phyloP scores from a whole-genome alignment of 2,888 invertebrate genomes.

The Hoplodrina ambigua region DNA sequence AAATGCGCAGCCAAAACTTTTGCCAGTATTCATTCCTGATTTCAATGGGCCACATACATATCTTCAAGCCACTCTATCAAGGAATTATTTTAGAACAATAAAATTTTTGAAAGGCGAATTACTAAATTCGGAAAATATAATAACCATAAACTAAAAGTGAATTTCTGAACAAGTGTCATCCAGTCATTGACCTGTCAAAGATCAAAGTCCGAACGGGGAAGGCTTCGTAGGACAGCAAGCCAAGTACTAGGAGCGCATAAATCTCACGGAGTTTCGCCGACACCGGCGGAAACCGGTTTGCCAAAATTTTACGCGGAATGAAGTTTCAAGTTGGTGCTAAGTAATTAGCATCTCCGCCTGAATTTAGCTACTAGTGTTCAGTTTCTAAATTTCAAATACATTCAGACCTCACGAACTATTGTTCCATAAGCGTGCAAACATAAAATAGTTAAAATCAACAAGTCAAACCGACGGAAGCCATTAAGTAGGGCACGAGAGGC shows the following conservation, averaged over 20 bases:
- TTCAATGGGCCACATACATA: too few species aligned
- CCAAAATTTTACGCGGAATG: conserved; percentile 36
- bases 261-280: conserved; percentile 30
- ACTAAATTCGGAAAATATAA: too few species aligned
- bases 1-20: conserved; percentile 1
- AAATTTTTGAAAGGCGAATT: too few species aligned
- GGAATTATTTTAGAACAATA: too few species aligned
- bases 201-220: conserved; percentile 27
- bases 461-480: conserved; percentile 82
- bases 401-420: conserved; percentile 63
- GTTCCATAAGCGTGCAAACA: conserved; percentile 72
- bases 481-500: conserved; percentile 85
- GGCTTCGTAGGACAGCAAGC: conserved; percentile 43
- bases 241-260: conserved; percentile 51
- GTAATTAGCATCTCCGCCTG: conserved; percentile 43
- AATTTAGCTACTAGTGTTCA: conserved; percentile 55
- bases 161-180: not conserved
- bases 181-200: conserved; percentile 41
- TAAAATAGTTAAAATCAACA: conserved; percentile 86
- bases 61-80: too few species aligned
- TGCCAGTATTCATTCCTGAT: not conserved
- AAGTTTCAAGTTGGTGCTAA: conserved; percentile 27
- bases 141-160: too few species aligned
- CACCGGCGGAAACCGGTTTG: conserved; percentile 44
- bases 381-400: conserved; percentile 60